These are phyloP conservation scores for Dreissena rostriformis DNA, from an alignment of 1,140 invertebrate species.

Conservation along the genomic window DNA sequence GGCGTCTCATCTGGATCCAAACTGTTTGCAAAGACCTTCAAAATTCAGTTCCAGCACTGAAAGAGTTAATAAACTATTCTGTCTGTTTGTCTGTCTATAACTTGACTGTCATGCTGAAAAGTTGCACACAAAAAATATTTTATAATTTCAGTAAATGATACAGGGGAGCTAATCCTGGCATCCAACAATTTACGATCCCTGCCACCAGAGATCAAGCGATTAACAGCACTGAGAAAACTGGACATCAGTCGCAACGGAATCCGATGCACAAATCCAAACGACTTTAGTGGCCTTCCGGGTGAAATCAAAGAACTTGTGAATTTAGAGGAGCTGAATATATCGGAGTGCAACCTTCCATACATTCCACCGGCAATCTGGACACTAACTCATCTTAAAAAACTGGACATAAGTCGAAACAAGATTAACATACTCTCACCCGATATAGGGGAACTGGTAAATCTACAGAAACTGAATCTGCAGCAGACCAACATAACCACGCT, in stretches of 20 bases:
- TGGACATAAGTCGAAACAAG: conserved; percentile 80
- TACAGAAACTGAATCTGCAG: conserved; percentile 77
- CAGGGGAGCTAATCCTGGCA: conserved; percentile 75
- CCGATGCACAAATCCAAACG: conserved; percentile 72
- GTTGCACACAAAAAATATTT: conserved; percentile 33
- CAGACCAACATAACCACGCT: conserved; percentile 79
- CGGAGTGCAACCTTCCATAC: conserved; percentile 80
- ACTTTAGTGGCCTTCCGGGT: conserved; percentile 76
- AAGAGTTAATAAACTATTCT: too few species aligned
- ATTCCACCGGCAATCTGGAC: conserved; percentile 79
- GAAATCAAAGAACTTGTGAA: conserved; percentile 73
- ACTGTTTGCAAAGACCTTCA: too few species aligned
- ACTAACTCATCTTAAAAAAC: conserved; percentile 66
- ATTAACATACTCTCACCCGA: conserved; percentile 78
- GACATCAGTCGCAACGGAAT: conserved; percentile 79
- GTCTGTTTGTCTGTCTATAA: too few species aligned
- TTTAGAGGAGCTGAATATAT: conserved; percentile 75
- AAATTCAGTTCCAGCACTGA: too few species aligned
- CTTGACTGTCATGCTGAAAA: too few species aligned
- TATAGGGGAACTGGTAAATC: conserved; percentile 77
- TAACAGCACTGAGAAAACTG: conserved; percentile 74
- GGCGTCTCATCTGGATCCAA: too few species aligned
- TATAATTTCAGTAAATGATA: conserved; percentile 71
- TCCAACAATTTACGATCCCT: conserved; percentile 79
- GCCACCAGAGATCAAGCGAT: conserved; percentile 75